Conservation (phyloP, 92 coral and sea anemone species). For the Epizoanthus illoricatus region DNA sequence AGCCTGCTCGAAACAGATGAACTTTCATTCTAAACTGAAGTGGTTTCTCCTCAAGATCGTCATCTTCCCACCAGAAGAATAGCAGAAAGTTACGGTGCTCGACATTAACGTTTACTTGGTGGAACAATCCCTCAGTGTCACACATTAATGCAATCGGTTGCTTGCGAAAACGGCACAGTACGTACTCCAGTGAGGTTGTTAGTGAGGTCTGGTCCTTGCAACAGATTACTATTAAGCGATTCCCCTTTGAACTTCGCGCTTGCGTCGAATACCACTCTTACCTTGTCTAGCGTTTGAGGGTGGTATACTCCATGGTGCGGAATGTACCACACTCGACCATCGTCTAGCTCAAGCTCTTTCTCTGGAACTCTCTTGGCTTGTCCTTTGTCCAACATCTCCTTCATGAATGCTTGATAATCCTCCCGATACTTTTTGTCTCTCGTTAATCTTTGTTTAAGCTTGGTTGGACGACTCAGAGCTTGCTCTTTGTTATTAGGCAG, state of each 20-base stretch:
- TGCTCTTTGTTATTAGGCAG: constrained; percentile 1
- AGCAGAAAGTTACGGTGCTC: background rate
- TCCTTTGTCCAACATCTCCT: background rate
- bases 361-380: constrained; percentile 20
- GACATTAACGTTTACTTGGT: constrained; percentile 1
- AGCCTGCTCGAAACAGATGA: background rate
- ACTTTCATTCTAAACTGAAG: background rate
- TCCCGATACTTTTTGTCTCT: background rate
- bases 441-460: constrained; percentile 9
- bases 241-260: constrained; percentile 27
- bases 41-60: background rate
- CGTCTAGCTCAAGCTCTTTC: background rate
- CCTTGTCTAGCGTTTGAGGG: constrained; percentile 13
- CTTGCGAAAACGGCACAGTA: background rate
- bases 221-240: background rate
- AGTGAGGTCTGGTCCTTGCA: constrained; percentile 26
- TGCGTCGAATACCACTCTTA: constrained; percentile 29
- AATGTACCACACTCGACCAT: constrained; percentile 34
- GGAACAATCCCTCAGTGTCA: background rate
- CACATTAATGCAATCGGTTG: background rate
- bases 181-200: constrained; percentile 1
- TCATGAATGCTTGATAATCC: constrained; percentile 21
- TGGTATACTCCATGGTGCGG: constrained; percentile 41
- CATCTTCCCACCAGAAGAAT: constrained; percentile 13
- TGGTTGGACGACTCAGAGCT: background rate